phyloP scores from a whole-genome alignment of 2,888 invertebrate species.

The Pogonocherus hispidulus region DNA sequence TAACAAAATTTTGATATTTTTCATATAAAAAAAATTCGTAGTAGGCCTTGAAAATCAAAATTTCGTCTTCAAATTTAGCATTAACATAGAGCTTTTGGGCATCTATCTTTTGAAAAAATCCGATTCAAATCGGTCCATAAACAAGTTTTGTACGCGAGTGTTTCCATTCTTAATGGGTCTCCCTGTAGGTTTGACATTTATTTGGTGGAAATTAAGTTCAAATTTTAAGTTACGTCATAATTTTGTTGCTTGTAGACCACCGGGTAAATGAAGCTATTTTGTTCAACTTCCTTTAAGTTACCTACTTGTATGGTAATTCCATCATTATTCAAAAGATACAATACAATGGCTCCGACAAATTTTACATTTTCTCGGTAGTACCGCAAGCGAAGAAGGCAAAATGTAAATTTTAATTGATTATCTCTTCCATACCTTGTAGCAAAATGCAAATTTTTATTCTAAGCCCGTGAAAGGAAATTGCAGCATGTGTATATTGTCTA shows the following conservation, averaged over 20 bases:
- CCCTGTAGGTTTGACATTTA: too few species aligned
- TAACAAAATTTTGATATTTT: too few species aligned
- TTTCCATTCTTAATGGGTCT: too few species aligned
- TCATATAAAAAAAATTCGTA: too few species aligned
- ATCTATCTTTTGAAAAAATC: too few species aligned
- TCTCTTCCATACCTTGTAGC: slow-evolving; percentile 20
- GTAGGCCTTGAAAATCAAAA: too few species aligned
- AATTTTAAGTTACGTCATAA: too few species aligned
- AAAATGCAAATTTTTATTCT: slow-evolving; percentile 18
- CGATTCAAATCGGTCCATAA: too few species aligned
- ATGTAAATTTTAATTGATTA: slow-evolving; percentile 34
- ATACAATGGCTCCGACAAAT: slow-evolving; percentile 12
- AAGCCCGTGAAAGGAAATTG: slow-evolving; percentile 27
- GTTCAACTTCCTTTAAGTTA: slow-evolving; percentile 14
- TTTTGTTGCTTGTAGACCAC: neutral
- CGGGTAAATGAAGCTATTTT: neutral
- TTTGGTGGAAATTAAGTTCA: too few species aligned
- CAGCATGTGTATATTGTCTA: slow-evolving; percentile 9
- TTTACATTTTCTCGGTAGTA: slow-evolving; percentile 22
- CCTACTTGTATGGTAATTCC: slow-evolving; percentile 32
- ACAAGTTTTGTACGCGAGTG: too few species aligned
- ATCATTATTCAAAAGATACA: slow-evolving; percentile 14
- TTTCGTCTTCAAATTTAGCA: too few species aligned
- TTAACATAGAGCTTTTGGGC: too few species aligned
- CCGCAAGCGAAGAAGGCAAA: slow-evolving; percentile 20